Conservation (phyloP, 2,797 vertebrate species). For the Cyclura pinguis region DNA sequence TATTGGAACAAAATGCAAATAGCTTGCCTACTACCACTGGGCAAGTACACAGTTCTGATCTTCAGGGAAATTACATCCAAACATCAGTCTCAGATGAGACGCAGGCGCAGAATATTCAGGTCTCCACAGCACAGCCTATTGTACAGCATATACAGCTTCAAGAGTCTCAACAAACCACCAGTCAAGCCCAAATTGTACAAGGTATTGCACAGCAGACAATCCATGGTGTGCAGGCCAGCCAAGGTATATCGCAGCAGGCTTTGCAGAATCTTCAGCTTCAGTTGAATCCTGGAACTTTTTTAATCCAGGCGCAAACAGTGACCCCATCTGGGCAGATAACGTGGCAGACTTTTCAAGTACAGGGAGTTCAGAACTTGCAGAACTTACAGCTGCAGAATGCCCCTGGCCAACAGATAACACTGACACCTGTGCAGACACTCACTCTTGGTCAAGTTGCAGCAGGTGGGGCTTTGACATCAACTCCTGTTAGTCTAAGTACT, state of each 20-base stretch:
- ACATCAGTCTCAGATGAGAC: constrained; percentile 86
- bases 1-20: constrained; percentile 90
- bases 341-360: constrained; percentile 99
- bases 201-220: constrained; percentile 88
- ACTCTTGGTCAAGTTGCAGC: constrained; percentile 92
- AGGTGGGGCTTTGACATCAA: constrained; percentile 85
- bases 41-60: constrained; percentile 88
- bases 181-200: constrained; percentile 93
- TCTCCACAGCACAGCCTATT: constrained; percentile 90
- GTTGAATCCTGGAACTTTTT: constrained; percentile 97
- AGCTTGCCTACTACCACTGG: constrained; percentile 87
- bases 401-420: constrained; percentile 95
- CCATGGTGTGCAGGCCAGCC: constrained; percentile 84
- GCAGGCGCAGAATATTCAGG: constrained; percentile 92
- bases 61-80: constrained; percentile 93
- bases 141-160: constrained; percentile 93
- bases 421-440: constrained; percentile 96
- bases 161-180: constrained; percentile 90
- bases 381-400: constrained; percentile 97
- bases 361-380: constrained; percentile 98
- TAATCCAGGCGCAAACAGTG: constrained; percentile 99
- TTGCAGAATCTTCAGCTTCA: constrained; percentile 96
- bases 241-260: constrained; percentile 86
- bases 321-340: constrained; percentile 98
- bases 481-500: constrained; percentile 89